Base-by-base conservation (phyloP, 2,113 vertebrate species). In the Speoplatyrhinus poulsoni region DNA sequence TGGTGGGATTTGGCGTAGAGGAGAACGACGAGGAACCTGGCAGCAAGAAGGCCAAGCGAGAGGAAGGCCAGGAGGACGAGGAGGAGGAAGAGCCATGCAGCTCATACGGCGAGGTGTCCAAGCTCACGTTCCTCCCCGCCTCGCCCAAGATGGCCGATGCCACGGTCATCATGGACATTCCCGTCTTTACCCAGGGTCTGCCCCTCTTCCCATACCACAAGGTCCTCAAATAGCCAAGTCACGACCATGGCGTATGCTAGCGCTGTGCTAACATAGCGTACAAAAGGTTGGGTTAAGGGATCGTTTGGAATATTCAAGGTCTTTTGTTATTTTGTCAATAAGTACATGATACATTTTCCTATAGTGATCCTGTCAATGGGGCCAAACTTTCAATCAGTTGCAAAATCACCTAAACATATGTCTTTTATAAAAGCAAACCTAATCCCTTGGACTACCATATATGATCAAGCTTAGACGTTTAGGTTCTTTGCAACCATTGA, bases 181-280 rank as follows among this genome's bases (percentile, higher is more conserved):
- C 91, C 72, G 91, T 92, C 82, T 98, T 97, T 87, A 96, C 87
- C 19, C 77, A 91, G 85, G 90, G 64, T 65, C 93, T 97, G 74
- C 93, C 91, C 55, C 94, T 97, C 85, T 94, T 95, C 86, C 96
- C 95, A 63, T 96, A 94, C 88, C 95, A 97, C 88, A 98, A 96
- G 89, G 94, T 98, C 87, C 76, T 96, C 60, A 89, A 95, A 90
- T 96, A 91, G 70, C 58, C 50, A 19, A 41, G 52, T 65, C 69
- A 17, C 7, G 49, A 52, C 52, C 13, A 8, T 26, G 15, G 36
- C 7, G 36, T 48, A 60, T 12, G 67, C 16, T 56, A 56, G 54
- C 17, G 36, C 48, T 41, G 58, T 12, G 60, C 64, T 47, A 41
- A 8, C 36, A 41, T 41, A 41, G 36, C 36, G 36, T 8, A 41